Evolutionary conservation across 64 coral and sea anemone genomes (phyloP).

Genomic region (Acropora tenuis): DNA sequence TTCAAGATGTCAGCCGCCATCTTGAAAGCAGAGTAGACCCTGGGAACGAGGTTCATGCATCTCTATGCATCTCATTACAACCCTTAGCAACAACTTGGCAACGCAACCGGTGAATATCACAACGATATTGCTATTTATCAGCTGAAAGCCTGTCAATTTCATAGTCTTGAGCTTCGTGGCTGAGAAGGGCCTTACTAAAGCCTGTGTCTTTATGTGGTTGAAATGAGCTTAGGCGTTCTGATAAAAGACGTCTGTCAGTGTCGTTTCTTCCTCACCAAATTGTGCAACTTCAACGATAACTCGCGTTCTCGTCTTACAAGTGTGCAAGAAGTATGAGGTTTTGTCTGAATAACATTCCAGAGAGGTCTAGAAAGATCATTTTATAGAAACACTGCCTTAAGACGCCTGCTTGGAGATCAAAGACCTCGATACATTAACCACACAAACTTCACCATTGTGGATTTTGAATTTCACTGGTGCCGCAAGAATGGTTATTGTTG

Average conservation of each 20-base stretch:
- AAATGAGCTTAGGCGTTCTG: background rate
- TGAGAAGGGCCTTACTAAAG: background rate
- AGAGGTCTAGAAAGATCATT: background rate
- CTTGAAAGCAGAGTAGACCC: too few relatives aligned
- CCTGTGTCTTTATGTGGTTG: background rate
- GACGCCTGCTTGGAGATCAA: background rate
- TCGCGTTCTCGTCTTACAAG: too few relatives aligned
- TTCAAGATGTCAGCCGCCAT: too few relatives aligned
- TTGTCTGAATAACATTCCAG: background rate
- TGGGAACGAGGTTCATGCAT: too few relatives aligned
- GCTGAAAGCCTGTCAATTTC: background rate
- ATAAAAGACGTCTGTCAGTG: too few relatives aligned
- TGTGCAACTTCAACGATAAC: background rate
- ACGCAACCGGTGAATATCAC: constrained; percentile 6
- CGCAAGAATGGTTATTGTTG: constrained; percentile 47
- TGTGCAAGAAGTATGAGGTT: background rate
- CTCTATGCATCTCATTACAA: too few relatives aligned
- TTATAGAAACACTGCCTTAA: background rate
- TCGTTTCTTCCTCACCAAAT: too few relatives aligned
- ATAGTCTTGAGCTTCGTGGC: background rate
- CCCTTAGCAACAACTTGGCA: constrained; percentile 42
- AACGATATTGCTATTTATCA: background rate
- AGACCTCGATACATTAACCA: background rate
- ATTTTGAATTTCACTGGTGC: background rate
- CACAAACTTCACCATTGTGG: too few relatives aligned